Percentiles rank a stretch among this genome's conserved stretches.
phyloP scores from a whole-genome alignment of 2,888 invertebrate species.

The Lycia hirtaria region DNA sequence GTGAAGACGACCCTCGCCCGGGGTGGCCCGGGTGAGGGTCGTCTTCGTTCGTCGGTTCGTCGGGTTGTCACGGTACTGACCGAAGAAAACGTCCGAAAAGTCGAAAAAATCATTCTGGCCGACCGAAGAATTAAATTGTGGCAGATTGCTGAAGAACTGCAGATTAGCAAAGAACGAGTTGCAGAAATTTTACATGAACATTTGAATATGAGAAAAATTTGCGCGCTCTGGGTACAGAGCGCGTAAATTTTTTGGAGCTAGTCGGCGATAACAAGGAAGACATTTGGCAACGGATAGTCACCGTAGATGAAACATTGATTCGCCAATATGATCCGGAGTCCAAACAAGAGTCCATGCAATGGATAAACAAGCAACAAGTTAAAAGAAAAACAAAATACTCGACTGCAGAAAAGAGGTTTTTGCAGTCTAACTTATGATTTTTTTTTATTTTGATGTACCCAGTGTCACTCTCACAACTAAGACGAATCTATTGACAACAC shows the following conservation, averaged over 20 bases:
- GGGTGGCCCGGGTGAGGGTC: no score
- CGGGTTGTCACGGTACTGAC: no score
- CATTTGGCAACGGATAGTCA: conserved; percentile 32
- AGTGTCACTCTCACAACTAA: no score
- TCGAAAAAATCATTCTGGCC: no score
- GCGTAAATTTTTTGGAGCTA: conserved; percentile 32
- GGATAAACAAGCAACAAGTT: conserved; percentile 41
- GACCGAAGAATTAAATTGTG: conserved; percentile 16
- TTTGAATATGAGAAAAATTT: neutral
- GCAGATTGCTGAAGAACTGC: conserved; percentile 12
- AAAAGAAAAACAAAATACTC: conserved; percentile 44
- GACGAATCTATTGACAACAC: no score
- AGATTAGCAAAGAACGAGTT: conserved; percentile 5
- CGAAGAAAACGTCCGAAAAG: no score
- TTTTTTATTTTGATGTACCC: no score
- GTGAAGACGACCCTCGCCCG: no score
- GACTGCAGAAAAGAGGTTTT: no score
- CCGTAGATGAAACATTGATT: conserved; percentile 45
- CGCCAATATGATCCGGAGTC: conserved; percentile 44
- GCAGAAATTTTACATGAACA: neutral
- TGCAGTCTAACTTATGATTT: no score
- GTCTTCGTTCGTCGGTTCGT: no score
- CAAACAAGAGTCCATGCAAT: conserved; percentile 38
- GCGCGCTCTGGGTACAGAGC: conserved; percentile 23
- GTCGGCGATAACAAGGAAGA: conserved; percentile 23